phyloP scores from a whole-genome alignment of 2,888 invertebrate genomes.

The Pseudococcus jackbeardsleyi region DNA sequence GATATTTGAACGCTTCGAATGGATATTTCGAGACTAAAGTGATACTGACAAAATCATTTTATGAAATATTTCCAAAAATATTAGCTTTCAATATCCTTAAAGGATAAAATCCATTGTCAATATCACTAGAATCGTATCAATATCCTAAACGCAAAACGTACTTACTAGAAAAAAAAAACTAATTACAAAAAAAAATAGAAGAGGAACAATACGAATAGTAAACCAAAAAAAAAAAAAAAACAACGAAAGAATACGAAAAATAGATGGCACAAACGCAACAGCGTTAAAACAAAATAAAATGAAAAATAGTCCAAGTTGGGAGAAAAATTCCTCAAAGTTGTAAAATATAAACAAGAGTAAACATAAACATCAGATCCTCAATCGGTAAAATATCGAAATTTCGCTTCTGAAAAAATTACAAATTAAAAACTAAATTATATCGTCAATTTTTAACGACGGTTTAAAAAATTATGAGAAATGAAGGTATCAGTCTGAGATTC shows the following conservation, averaged over 20 bases:
- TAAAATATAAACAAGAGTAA: neutral
- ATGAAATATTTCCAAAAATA: neutral
- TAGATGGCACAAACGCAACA: conserved; percentile 10
- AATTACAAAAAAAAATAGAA: conserved; percentile 7
- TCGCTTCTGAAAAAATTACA: neutral
- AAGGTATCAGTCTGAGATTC: conserved; percentile 32
- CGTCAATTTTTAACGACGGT: neutral
- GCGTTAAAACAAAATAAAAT: conserved; percentile 21
- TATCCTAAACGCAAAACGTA: neutral
- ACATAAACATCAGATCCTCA: neutral
- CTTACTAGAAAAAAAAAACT: neutral
- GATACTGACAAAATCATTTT: neutral
- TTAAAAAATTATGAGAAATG: neutral
- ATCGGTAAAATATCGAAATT: neutral
- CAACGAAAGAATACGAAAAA: neutral
- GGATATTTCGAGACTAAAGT: neutral
- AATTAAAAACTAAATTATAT: neutral
- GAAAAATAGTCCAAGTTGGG: neutral
- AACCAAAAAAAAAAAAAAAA: conserved; percentile 29
- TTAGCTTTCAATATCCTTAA: no score
- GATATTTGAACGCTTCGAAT: neutral
- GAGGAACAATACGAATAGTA: neutral
- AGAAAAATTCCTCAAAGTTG: no score
- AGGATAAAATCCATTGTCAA: neutral
- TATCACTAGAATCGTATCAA: neutral